A percentile compares a stretch with the other conserved stretches of the same genome.
phyloP scores from a whole-genome alignment of 2,797 vertebrate genomes.

The Corythornis leucogaster region DNA sequence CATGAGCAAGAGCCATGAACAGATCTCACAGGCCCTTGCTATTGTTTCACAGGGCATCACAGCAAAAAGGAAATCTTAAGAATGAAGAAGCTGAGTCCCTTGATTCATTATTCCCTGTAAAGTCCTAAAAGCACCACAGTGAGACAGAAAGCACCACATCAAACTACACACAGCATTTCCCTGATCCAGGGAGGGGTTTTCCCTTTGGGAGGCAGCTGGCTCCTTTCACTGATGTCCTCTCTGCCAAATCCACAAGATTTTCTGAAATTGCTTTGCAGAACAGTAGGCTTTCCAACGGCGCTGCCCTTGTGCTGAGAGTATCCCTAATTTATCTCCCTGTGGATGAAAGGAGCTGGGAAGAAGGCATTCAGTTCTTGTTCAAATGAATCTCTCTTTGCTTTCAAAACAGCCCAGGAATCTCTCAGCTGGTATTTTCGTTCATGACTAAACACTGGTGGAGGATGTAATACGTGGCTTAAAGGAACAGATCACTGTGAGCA shows the following conservation, averaged over 20 bases:
- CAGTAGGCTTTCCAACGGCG: constrained; percentile 2
- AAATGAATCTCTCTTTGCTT: constrained; percentile 47
- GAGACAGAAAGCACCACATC: constrained; percentile 10
- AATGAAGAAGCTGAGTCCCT: neutral
- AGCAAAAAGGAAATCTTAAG: neutral
- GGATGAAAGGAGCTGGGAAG: constrained; percentile 27
- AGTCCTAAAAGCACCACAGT: neutral
- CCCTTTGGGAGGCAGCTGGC: neutral
- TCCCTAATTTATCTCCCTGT: constrained; percentile 8
- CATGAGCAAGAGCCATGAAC: neutral
- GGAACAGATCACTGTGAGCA: neutral
- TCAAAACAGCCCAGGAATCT: constrained; percentile 27
- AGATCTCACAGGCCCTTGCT: neutral
- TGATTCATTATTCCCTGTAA: neutral
- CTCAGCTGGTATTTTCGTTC: constrained; percentile 21
- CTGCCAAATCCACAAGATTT: constrained; percentile 12
- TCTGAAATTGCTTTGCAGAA: constrained; percentile 14
- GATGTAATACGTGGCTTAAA: constrained; percentile 12
- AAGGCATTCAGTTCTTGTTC: constrained; percentile 8
- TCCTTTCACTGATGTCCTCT: neutral
- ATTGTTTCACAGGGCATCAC: neutral
- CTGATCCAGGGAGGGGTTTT: neutral
- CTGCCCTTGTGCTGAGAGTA: constrained; percentile 11
- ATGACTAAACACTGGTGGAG: constrained; percentile 20
- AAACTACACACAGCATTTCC: neutral